phyloP scores from a whole-genome alignment of 2,888 invertebrate genomes.

The Polietes domitor region DNA sequence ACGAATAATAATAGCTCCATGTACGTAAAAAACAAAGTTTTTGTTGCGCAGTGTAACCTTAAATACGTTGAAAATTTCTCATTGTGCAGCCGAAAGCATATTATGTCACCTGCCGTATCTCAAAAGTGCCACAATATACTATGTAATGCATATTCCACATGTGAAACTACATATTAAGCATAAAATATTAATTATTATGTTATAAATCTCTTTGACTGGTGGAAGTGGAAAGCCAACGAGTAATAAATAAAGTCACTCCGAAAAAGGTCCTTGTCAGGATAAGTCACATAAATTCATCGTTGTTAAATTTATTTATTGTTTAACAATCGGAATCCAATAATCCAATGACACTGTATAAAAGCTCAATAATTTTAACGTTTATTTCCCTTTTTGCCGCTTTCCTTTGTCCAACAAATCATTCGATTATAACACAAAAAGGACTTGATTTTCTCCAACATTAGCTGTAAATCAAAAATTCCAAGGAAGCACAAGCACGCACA shows the following conservation, averaged over 20 bases:
- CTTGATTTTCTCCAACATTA: constrained; percentile 23
- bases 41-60: too few relatives aligned
- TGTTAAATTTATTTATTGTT: constrained; percentile 28
- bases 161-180: not conserved
- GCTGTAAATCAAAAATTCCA: constrained; percentile 20
- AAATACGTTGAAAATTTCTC: too few relatives aligned
- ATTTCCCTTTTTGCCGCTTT: not conserved
- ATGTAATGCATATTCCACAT: too few relatives aligned
- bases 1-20: too few relatives aligned
- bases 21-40: too few relatives aligned
- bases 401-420: constrained; percentile 11
- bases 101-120: too few relatives aligned
- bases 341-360: constrained; percentile 35
- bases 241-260: not conserved
- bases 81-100: too few relatives aligned
- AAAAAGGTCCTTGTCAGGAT: not conserved
- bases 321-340: constrained; percentile 28
- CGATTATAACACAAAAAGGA: constrained; percentile 11
- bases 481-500: not conserved
- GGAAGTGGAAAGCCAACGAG: not conserved
- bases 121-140: too few relatives aligned
- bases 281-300: constrained; percentile 31
- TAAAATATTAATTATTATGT: constrained; percentile 9
- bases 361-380: constrained; percentile 33
- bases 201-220: not conserved